Percentiles rank a stretch among this genome's conserved stretches.
Evolutionary conservation across 1,140 invertebrate genomes (phyloP).

Genomic region (Ceratosolen fusciceps): DNA sequence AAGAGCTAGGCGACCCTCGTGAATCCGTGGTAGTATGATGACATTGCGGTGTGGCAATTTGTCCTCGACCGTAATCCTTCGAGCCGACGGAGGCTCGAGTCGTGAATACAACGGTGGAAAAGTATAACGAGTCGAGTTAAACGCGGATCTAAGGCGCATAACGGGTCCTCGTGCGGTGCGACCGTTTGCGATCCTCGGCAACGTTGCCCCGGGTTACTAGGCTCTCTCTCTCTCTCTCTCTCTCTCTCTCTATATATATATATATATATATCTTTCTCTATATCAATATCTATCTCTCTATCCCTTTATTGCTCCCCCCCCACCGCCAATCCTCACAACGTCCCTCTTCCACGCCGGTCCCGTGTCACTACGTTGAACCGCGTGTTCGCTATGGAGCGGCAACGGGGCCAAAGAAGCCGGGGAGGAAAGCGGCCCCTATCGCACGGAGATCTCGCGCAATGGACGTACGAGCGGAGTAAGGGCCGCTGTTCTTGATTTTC

Average conservation of each 20-base stretch:
- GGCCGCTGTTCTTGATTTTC: neutral
- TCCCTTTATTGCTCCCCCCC: too few species aligned
- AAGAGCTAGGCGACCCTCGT: neutral
- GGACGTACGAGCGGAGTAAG: neutral
- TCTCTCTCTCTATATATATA: too few species aligned
- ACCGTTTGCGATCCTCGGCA: neutral
- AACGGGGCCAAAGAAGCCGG: neutral
- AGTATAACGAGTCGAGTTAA: neutral
- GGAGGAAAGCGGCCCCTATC: neutral
- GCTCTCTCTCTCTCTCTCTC: too few species aligned
- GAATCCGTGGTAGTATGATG: neutral
- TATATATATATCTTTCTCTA: too few species aligned
- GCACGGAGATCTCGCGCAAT: conserved; percentile 4
- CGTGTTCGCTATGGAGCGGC: too few species aligned
- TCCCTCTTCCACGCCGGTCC: too few species aligned
- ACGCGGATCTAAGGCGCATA: neutral
- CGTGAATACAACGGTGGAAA: too few species aligned
- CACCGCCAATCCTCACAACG: too few species aligned
- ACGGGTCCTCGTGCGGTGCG: neutral
- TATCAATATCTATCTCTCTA: too few species aligned
- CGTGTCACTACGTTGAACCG: too few species aligned
- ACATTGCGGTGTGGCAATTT: neutral
- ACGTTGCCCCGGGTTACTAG: neutral
- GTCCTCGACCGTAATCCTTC: neutral
- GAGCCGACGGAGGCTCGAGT: neutral